These are phyloP conservation scores for Azemiops feae DNA, from an alignment of 2,113 vertebrate species.

Conservation along the genomic window DNA sequence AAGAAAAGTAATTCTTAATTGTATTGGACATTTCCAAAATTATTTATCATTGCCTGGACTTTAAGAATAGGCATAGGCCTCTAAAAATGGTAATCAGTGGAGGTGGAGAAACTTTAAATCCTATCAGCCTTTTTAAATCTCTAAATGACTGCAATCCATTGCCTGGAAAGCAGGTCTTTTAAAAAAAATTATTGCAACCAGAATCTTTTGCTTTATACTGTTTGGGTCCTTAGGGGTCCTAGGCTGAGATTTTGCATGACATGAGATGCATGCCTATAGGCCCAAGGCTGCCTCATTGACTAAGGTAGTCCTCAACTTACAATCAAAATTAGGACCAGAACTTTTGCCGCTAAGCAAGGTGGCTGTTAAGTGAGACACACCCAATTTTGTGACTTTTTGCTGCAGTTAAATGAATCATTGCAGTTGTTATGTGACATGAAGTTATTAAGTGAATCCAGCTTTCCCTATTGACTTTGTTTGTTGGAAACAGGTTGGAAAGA, in stretches of 20 bases:
- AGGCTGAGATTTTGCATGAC: neutral
- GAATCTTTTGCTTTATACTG: neutral
- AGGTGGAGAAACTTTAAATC: neutral
- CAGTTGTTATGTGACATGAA: neutral
- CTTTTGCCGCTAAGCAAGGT: neutral
- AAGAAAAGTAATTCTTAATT: neutral
- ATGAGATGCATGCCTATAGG: neutral
- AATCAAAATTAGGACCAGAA: neutral
- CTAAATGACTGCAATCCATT: neutral
- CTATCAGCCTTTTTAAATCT: neutral
- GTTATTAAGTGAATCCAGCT: neutral
- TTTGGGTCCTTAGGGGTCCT: neutral
- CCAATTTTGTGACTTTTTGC: neutral
- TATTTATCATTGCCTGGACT: neutral
- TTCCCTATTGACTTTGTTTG: neutral
- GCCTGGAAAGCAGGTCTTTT: neutral
- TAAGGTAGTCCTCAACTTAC: neutral
- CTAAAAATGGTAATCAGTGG: neutral
- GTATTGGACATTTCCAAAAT: neutral
- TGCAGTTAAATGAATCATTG: neutral
- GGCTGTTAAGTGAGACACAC: neutral
- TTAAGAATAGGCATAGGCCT: neutral
- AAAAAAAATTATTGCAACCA: neutral
- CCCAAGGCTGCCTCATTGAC: neutral
- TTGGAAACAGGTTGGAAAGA: neutral